phyloP scores from a whole-genome alignment of 2,888 invertebrate genomes.

The Mimas tiliae region DNA sequence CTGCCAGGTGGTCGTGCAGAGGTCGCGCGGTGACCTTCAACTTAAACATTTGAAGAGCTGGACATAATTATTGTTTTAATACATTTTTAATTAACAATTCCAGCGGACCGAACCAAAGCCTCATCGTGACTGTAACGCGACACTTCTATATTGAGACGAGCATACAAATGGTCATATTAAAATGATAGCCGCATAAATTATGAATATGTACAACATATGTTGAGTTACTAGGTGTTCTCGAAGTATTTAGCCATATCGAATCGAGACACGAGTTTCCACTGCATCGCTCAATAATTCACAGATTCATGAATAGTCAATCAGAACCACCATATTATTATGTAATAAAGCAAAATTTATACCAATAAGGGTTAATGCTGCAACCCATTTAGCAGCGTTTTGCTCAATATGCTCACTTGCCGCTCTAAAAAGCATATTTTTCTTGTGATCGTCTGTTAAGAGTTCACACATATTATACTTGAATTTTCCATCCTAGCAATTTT shows the following conservation, averaged over 20 bases:
- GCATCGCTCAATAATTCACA: background rate
- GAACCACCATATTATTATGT: background rate
- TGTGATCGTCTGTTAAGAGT: too few species aligned
- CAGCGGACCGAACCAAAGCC: conserved; percentile 15
- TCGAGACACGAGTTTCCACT: background rate
- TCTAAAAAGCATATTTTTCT: background rate
- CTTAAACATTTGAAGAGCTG: conserved; percentile 25
- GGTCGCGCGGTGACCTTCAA: conserved; percentile 27
- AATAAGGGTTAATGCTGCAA: background rate
- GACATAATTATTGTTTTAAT: conserved; percentile 26
- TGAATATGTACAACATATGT: conserved; percentile 29
- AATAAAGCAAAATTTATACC: background rate
- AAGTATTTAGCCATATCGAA: background rate
- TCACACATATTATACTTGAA: background rate
- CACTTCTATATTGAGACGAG: conserved; percentile 31
- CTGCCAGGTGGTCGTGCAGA: conserved; percentile 25
- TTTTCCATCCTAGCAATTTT: background rate
- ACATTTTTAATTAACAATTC: conserved; percentile 25
- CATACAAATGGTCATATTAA: conserved; percentile 50
- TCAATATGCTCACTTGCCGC: background rate
- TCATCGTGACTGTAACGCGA: conserved; percentile 38
- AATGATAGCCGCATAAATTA: conserved; percentile 43
- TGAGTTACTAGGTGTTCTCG: conserved; percentile 36
- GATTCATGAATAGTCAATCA: background rate
- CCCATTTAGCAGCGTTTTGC: background rate